These are phyloP conservation scores for Pagetopsis macropterus DNA, from an alignment of 2,797 vertebrate genomes.

Conservation along the genomic window DNA sequence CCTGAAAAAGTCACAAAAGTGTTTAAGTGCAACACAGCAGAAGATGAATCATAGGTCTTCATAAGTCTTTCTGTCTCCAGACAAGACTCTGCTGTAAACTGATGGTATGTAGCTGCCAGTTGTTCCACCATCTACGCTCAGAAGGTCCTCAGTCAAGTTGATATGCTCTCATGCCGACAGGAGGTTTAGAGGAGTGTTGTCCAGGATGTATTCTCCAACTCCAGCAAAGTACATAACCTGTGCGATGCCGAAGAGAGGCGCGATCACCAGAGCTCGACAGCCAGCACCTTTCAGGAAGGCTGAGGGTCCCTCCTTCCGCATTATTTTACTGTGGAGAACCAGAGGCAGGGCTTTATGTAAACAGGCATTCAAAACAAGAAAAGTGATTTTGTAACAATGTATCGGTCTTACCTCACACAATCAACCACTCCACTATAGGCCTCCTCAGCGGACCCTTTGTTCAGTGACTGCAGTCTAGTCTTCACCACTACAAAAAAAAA, in stretches of 20 bases:
- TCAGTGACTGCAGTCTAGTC: constrained; percentile 87
- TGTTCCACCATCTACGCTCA: constrained; percentile 17
- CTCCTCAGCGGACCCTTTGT: constrained; percentile 86
- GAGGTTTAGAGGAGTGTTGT: constrained; percentile 76
- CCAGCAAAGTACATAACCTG: constrained; percentile 90
- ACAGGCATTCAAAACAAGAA: background rate
- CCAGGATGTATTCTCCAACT: constrained; percentile 86
- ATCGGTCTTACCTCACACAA: constrained; percentile 76
- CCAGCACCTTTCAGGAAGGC: constrained; percentile 88
- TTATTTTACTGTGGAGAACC: constrained; percentile 81
- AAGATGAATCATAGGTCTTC: constrained; percentile 32
- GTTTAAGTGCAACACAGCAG: constrained; percentile 74
- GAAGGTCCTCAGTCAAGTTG: constrained; percentile 6
- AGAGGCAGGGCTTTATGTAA: constrained; percentile 1
- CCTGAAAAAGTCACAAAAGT: constrained; percentile 64
- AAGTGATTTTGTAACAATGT: background rate
- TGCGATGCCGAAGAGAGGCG: constrained; percentile 88
- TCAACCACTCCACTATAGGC: constrained; percentile 84
- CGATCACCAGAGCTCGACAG: constrained; percentile 88
- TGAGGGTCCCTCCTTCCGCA: constrained; percentile 85
- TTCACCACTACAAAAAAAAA: constrained; percentile 82
- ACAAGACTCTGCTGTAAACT: constrained; percentile 49
- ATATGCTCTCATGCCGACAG: constrained; percentile 56
- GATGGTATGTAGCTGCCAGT: constrained; percentile 72
- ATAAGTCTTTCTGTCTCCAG: constrained; percentile 16